phyloP scores from a whole-genome alignment of 2,888 invertebrate genomes.

The Lathronympha strigana region DNA sequence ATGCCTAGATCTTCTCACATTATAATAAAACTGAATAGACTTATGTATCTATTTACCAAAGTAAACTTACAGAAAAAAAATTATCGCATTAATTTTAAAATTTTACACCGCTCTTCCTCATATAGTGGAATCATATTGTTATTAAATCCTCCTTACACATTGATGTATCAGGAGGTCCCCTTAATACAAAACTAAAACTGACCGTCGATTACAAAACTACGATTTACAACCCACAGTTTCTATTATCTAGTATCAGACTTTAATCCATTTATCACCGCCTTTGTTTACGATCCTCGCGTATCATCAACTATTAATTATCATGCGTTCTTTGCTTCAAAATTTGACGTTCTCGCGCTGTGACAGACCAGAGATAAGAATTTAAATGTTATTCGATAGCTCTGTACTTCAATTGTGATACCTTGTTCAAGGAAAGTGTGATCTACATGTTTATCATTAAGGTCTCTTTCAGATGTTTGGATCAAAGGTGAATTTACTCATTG shows the following conservation, averaged over 20 bases:
- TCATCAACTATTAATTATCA: conserved; percentile 84
- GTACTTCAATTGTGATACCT: conserved; percentile 56
- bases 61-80: background rate
- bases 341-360: conserved; percentile 83
- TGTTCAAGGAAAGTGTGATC: conserved; percentile 54
- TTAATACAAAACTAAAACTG: conserved; percentile 52
- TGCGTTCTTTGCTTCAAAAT: conserved; percentile 82
- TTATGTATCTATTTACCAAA: too few relatives aligned
- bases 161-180: conserved; percentile 26
- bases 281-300: conserved; percentile 83
- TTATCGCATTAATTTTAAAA: too few relatives aligned
- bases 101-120: too few relatives aligned
- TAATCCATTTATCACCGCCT: conserved; percentile 84
- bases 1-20: background rate
- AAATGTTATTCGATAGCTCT: conserved; percentile 77
- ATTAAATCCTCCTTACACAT: conserved; percentile 19
- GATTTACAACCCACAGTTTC: conserved; percentile 78
- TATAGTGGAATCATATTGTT: background rate
- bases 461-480: conserved; percentile 42
- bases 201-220: conserved; percentile 77
- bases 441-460: conserved; percentile 49
- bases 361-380: conserved; percentile 83
- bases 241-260: conserved; percentile 79
- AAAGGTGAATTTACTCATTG: conserved; percentile 34
- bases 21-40: background rate